A percentile compares a stretch with the other conserved stretches of the same genome.
Evolutionary conservation across 2,888 invertebrate species (phyloP).

Genomic region (Agrochola macilenta): DNA sequence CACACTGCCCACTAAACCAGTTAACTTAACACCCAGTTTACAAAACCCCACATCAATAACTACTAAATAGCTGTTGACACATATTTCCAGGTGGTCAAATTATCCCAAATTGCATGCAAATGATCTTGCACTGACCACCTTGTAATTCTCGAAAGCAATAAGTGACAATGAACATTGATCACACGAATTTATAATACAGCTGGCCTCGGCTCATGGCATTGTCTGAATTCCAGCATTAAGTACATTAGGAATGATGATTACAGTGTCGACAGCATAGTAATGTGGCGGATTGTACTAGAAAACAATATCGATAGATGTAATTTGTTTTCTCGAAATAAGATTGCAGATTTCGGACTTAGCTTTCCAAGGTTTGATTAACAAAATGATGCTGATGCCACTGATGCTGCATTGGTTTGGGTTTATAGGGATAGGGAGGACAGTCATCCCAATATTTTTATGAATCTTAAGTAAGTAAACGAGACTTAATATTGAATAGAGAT

Average conservation of each 20-base stretch:
- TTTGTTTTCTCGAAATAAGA: not conserved
- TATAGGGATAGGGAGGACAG: not conserved
- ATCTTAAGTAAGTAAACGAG: not conserved
- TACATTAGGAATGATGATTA: conserved; percentile 65
- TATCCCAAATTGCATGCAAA: conserved; percentile 53
- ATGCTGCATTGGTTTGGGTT: not conserved
- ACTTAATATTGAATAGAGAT: not conserved
- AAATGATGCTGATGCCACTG: not conserved
- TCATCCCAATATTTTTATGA: not conserved
- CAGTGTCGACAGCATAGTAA: conserved; percentile 45
- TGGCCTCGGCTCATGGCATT: conserved; percentile 67
- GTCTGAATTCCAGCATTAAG: conserved; percentile 74
- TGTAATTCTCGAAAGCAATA: conserved; percentile 42
- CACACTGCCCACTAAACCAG: not conserved
- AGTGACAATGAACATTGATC: conserved; percentile 65
- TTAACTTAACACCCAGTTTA: conserved; percentile 1
- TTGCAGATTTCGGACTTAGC: not conserved
- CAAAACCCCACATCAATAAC: conserved; percentile 36
- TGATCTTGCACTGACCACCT: conserved; percentile 58
- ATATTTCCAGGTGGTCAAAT: conserved; percentile 56
- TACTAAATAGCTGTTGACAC: conserved; percentile 42
- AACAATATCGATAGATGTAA: conserved; percentile 14
- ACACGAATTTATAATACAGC: conserved; percentile 59
- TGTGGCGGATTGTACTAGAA: conserved; percentile 25
- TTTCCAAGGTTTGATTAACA: not conserved